Base-by-base conservation (phyloP, 2,888 invertebrate species). In the Andrena fulva region DNA sequence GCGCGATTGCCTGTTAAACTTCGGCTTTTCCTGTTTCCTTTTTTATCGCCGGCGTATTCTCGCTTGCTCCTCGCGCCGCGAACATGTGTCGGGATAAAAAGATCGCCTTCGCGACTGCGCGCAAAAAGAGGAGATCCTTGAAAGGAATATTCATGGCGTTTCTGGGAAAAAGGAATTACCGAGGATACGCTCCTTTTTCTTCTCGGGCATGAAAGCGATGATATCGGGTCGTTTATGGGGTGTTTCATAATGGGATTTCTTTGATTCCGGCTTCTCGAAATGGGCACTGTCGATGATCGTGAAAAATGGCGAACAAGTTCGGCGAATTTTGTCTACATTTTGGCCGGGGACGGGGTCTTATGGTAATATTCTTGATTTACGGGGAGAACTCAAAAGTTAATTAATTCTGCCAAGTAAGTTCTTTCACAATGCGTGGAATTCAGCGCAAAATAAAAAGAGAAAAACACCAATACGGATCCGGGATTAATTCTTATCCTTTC, bases 61-160 rank as follows among this genome's bases (percentile, higher is more conserved):
- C 10, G 10, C 10, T 56, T 24, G 4, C 33, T 6, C 29, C 33
- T n/a, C 20, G 52, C 7, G 20, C 8, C 48, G 42, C 35, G 35
- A 70, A 29, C 69, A 69, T 33, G 16, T 54, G 54, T 12, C 56
- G 59, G 10, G 2, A 70, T 12, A 48, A 68, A 68, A 78, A 74
- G 54, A 1, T 60, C 54, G 33, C 31, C 29, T 35, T 31, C 42
- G 5, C 24, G 12, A 29, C 6, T 27, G 20, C n/a, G 74, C 1
- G 33, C 16, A 56, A 69, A 64, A 77, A 77, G n/a, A 60, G 20
- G 50, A 50, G 31, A 60, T 20, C 67, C 77, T 77, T 73, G 67
- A 54, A 31, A 67, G 24, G 42, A 62, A 66, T 67, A 62, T 67
- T 50, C 24, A 35, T 60, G 59, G 4, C 7, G 20, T 27, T 72